These are phyloP conservation scores for Taeniopygia guttata DNA, from an alignment of 2,797 vertebrate species.

Conservation along the genomic window DNA sequence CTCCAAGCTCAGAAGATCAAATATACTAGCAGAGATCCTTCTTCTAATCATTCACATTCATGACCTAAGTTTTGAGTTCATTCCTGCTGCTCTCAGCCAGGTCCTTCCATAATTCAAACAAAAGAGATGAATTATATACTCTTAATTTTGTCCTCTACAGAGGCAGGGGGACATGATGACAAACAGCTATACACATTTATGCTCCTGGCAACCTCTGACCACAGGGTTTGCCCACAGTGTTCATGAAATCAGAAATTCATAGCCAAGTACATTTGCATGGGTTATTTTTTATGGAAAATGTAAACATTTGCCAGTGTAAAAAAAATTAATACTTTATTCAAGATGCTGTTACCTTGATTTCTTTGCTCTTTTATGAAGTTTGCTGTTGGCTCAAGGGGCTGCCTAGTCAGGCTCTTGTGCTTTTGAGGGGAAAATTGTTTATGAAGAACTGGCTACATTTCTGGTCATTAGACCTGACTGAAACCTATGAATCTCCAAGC, in stretches of 20 bases:
- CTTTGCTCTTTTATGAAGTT: neutral
- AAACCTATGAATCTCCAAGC: neutral
- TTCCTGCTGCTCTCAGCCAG: slow-evolving; percentile 4
- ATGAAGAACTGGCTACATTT: neutral
- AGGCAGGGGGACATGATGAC: neutral
- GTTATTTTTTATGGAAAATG: neutral
- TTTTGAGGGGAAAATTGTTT: neutral
- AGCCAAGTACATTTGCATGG: neutral
- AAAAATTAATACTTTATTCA: neutral
- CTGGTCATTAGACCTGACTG: neutral
- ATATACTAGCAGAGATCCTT: neutral
- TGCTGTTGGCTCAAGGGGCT: neutral
- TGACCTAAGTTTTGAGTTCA: neutral
- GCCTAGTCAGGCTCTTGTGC: neutral
- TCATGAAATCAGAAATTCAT: neutral
- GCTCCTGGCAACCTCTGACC: neutral
- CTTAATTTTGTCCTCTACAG: neutral
- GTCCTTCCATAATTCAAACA: slow-evolving; percentile 25
- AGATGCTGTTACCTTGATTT: neutral
- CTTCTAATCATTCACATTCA: neutral
- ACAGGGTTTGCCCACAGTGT: neutral
- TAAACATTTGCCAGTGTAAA: neutral
- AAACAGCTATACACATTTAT: neutral
- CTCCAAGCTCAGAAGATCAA: slow-evolving; percentile 15
- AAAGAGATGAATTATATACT: neutral